Percentiles rank a stretch among this genome's conserved stretches.
Conservation (phyloP, 2,888 invertebrate genomes). For the Linnaemya vulpina region DNA sequence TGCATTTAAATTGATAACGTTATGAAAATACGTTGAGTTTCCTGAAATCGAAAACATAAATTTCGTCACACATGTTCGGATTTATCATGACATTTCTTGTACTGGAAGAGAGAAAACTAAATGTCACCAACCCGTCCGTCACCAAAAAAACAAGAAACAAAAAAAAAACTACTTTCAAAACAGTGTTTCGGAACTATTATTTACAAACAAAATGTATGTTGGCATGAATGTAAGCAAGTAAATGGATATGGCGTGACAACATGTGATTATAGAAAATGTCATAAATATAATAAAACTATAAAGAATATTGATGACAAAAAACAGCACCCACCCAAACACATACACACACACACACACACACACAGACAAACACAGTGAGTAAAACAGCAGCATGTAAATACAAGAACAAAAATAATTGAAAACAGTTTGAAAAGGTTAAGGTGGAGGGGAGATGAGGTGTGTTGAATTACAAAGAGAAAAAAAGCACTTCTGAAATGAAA, state of each 20-base stretch:
- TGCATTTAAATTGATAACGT: neutral
- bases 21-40: neutral
- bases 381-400: neutral
- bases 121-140: conserved; percentile 50
- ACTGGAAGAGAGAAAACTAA: conserved; percentile 6
- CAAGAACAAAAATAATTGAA: neutral
- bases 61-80: conserved; percentile 44
- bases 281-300: conserved; percentile 47
- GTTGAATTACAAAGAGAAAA: neutral
- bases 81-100: conserved; percentile 25
- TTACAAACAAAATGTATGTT: neutral
- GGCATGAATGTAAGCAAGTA: neutral
- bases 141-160: no score
- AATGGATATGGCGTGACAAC: conserved; percentile 62
- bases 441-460: neutral
- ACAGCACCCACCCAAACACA: neutral
- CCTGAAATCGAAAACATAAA: neutral
- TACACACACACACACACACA: neutral
- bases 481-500: conserved; percentile 59
- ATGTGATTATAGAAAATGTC: conserved; percentile 64
- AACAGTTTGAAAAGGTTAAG: neutral
- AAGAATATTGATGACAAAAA: conserved; percentile 43
- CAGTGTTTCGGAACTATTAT: conserved; percentile 20
- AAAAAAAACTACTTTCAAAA: neutral
- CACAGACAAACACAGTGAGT: no score